Evolutionary conservation across 2,888 invertebrate species (phyloP).

Genomic region (Lypha dubia): DNA sequence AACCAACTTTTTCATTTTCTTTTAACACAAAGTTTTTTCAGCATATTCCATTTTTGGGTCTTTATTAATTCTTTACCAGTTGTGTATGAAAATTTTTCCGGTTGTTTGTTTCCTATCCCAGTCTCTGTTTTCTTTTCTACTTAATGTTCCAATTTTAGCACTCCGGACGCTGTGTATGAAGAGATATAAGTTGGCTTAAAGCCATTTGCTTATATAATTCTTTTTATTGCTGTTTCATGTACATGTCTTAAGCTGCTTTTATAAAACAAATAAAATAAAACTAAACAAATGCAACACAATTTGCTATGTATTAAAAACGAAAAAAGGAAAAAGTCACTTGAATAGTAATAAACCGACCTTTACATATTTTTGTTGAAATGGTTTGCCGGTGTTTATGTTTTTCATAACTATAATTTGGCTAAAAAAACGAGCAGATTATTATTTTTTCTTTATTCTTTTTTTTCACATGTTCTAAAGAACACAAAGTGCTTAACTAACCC

Average conservation of each 20-base stretch:
- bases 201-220: constrained; percentile 61
- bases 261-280: too few species aligned
- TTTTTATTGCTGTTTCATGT: constrained; percentile 60
- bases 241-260: constrained; percentile 52
- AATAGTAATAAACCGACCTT: constrained; percentile 4
- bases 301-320: constrained; percentile 18
- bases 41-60: constrained; percentile 28
- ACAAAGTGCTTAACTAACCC: too few species aligned
- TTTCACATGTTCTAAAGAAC: too few species aligned
- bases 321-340: neutral
- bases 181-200: constrained; percentile 64
- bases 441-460: neutral
- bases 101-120: constrained; percentile 41
- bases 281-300: constrained; percentile 28
- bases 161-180: constrained; percentile 42
- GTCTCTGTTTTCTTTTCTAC: neutral
- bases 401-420: neutral
- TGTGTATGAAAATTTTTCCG: constrained; percentile 30
- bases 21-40: constrained; percentile 8
- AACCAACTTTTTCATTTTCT: constrained; percentile 19
- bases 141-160: constrained; percentile 17
- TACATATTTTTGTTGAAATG: constrained; percentile 6
- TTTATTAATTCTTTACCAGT: constrained; percentile 29
- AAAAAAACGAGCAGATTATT: neutral
- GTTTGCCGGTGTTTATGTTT: constrained; percentile 9